A percentile compares a stretch with the other conserved stretches of the same genome.
phyloP scores from a whole-genome alignment of 2,888 invertebrate genomes.

The Papilio protenor region DNA sequence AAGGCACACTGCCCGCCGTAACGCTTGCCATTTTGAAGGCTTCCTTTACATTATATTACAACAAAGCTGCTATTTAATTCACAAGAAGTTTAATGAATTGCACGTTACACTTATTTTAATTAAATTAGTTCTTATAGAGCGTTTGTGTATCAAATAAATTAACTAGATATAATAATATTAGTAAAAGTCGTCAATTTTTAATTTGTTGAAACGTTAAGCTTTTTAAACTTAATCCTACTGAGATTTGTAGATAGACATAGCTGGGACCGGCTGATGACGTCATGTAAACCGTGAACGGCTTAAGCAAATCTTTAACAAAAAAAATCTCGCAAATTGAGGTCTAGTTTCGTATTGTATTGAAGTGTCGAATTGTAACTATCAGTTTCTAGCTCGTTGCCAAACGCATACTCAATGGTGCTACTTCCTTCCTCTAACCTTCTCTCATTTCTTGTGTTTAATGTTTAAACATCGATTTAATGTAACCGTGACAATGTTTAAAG shows the following conservation, averaged over 20 bases:
- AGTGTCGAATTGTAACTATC: not conserved
- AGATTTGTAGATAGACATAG: not conserved
- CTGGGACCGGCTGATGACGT: not conserved
- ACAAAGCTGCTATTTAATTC: not conserved
- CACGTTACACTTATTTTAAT: too few species aligned
- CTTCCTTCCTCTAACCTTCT: not conserved
- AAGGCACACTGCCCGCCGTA: not conserved
- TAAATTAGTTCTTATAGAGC: too few species aligned
- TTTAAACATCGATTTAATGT: not conserved
- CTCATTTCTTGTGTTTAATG: not conserved
- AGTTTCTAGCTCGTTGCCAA: not conserved
- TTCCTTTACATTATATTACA: not conserved
- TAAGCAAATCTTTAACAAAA: too few species aligned
- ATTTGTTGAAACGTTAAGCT: not conserved
- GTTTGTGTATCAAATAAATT: too few species aligned
- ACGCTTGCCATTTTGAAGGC: not conserved
- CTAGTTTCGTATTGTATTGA: not conserved
- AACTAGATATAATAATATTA: too few species aligned
- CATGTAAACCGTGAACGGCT: not conserved
- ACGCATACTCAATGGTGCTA: not conserved
- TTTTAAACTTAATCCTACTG: not conserved
- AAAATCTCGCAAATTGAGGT: too few species aligned
- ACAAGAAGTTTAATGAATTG: not conserved
- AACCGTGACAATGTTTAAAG: not conserved
- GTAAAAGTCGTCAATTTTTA: not conserved